Percentiles rank a stretch among this genome's conserved stretches.
These are phyloP conservation scores for Magallana nippona DNA, from an alignment of 2,888 invertebrate genomes.

Conservation along the genomic window DNA sequence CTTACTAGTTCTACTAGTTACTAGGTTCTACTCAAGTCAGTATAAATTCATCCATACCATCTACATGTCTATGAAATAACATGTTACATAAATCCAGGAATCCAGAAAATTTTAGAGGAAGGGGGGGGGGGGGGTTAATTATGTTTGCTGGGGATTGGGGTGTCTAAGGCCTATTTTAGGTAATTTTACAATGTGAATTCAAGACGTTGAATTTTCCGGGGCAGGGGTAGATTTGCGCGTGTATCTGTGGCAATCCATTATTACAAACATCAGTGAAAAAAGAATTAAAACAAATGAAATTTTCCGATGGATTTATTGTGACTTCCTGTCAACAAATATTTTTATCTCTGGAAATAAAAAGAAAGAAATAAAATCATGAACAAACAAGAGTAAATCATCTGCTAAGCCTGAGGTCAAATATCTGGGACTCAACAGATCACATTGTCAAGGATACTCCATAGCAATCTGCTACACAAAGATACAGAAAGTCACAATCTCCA, in stretches of 20 bases:
- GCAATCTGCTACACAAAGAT: slow-evolving; percentile 5
- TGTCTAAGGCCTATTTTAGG: too few species aligned
- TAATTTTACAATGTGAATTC: too few species aligned
- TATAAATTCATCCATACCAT: too few species aligned
- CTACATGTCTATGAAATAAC: too few species aligned
- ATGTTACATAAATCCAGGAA: too few species aligned
- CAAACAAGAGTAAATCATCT: slow-evolving; percentile 7
- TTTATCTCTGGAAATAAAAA: background rate
- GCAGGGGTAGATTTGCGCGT: too few species aligned
- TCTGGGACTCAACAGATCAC: slow-evolving; percentile 24
- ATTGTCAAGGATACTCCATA: background rate
- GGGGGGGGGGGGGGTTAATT: too few species aligned
- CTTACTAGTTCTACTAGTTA: too few species aligned
- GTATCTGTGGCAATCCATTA: background rate
- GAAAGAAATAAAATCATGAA: background rate
- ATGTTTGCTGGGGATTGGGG: too few species aligned
- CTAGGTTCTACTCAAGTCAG: too few species aligned
- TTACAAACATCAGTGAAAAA: background rate
- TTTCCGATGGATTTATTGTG: slow-evolving; percentile 2
- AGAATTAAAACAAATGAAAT: background rate
- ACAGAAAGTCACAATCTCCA: background rate
- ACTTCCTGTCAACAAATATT: slow-evolving; percentile 25
- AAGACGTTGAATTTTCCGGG: too few species aligned
- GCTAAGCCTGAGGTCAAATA: background rate
- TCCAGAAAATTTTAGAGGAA: too few species aligned